phyloP scores from a whole-genome alignment of 2,113 vertebrate genomes.

The Oncorhynchus gorbuscha region DNA sequence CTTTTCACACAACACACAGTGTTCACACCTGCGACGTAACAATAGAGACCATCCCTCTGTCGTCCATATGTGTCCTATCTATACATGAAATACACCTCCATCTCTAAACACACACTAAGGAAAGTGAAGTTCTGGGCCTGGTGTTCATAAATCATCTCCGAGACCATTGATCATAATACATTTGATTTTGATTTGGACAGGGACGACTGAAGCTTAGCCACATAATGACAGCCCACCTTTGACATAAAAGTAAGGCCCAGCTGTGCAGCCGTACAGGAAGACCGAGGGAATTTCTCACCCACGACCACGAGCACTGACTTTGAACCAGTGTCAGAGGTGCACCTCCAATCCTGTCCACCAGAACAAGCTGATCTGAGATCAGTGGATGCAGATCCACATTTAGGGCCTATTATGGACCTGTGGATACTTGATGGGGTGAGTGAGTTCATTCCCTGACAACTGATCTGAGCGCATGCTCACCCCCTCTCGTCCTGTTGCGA shows the following conservation, averaged over 20 bases:
- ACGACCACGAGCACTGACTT: neutral
- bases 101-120: too few relatives aligned
- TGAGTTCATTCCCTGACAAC: neutral
- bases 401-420: neutral
- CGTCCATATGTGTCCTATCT: too few relatives aligned
- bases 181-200: too few relatives aligned
- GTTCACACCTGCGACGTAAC: too few relatives aligned
- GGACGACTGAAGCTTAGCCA: too few relatives aligned
- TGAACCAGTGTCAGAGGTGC: slow-evolving; percentile 5
- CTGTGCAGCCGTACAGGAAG: neutral
- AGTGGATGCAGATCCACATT: neutral
- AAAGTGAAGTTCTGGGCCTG: too few relatives aligned
- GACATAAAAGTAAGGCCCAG: neutral
- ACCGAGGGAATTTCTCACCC: neutral
- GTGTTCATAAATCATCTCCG: too few relatives aligned
- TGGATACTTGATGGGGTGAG: neutral
- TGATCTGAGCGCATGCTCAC: neutral
- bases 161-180: too few relatives aligned
- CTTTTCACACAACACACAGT: neutral
- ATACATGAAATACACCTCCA: too few relatives aligned
- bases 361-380: neutral
- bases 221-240: too few relatives aligned
- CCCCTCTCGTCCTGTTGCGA: neutral
- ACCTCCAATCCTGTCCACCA: neutral
- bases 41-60: neutral